These are phyloP conservation scores for Sakesphorus luctuosus DNA, from an alignment of 2,113 vertebrate species.

Conservation along the genomic window DNA sequence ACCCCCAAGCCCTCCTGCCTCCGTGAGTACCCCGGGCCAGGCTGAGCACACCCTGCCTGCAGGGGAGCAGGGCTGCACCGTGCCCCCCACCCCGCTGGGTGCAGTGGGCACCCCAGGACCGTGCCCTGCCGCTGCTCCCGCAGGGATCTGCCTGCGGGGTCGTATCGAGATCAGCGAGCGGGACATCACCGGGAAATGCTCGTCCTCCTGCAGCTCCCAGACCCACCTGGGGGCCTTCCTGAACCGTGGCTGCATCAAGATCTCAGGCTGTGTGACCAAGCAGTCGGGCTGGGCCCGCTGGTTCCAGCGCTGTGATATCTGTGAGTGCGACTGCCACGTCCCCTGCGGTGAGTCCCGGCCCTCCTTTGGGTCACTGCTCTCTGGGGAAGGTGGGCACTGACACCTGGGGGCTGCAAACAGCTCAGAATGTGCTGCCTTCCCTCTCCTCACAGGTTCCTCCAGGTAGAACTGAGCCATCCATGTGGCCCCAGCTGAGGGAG, in stretches of 20 bases:
- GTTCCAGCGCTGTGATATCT: constrained; percentile 78
- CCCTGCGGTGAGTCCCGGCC: constrained; percentile 67
- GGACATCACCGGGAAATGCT: constrained; percentile 77
- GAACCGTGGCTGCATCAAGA: constrained; percentile 74
- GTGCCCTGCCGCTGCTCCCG: not conserved
- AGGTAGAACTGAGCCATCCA: not conserved
- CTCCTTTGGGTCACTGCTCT: rapidly evolving
- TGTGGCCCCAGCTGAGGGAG: not conserved
- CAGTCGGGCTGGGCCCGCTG: constrained; percentile 79
- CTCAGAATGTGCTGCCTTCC: not conserved
- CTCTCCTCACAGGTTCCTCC: not conserved
- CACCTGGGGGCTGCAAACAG: not conserved
- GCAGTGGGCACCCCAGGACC: rapidly evolving
- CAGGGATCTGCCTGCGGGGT: constrained; percentile 81
- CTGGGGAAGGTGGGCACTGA: rapidly evolving
- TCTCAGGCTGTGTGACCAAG: constrained; percentile 81
- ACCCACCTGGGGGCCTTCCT: constrained; percentile 61
- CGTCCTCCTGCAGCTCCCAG: constrained; percentile 76
- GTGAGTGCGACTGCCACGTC: constrained; percentile 82
- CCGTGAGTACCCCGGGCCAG: constrained; percentile 68
- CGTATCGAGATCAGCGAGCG: constrained; percentile 77
- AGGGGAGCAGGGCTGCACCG: rapidly evolving
- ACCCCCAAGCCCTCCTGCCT: constrained; percentile 80
- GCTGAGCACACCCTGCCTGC: not conserved
- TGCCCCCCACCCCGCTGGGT: rapidly evolving